Base-by-base conservation (phyloP, 2,113 vertebrate genomes). In the Nettapus auritus region DNA sequence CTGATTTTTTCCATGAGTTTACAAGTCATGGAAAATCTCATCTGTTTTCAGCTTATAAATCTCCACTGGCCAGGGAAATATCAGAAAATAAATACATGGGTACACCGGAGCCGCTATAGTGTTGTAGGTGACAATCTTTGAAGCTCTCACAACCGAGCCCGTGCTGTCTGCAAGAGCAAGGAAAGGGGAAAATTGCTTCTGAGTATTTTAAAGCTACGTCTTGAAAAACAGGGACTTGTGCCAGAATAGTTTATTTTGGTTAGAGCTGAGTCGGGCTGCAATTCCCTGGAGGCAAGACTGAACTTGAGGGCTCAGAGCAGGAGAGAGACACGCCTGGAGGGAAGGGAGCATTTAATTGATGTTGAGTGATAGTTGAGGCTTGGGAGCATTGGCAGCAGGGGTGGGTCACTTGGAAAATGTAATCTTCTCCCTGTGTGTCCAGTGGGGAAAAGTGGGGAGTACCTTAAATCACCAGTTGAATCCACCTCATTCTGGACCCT, bases 191-290 rank as follows among this genome's bases (percentile, higher is more conserved):
- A 86, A 75, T 33, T 55, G 9, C 12, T 62, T 8, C 29, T 81
- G 91, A 46, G 84, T 89, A 82, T 95, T 91, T 82, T 90, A 84
- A 78, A 87, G 53, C 20, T 73, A 0, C 81, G 55, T 94, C 88
- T 96, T 85, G 59, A 92, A 96, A 97, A 96, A 76, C 81, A 92
- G 81, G 81, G 74, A 59, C 71, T 89, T 0, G 0, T 96, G 96
- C 96, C 96, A 96, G 78, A 70, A 59, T 13, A 73, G 94, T 94
- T 97, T 93, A 96, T 97, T 97, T 97, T 94, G 83, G 94, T 96
- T 96, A 82, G 86, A 96, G 66, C 40, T 56, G 46, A 90, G 83
- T 50, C 46, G 74, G 79, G 44, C 83, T 89, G 67, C 70, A 70
- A 38, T 66, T 97, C 96, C 86, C 90, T 23, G 0, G n/a, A 74